Base-by-base conservation (phyloP, 2,113 vertebrate species). In the Petaurus breviceps region DNA sequence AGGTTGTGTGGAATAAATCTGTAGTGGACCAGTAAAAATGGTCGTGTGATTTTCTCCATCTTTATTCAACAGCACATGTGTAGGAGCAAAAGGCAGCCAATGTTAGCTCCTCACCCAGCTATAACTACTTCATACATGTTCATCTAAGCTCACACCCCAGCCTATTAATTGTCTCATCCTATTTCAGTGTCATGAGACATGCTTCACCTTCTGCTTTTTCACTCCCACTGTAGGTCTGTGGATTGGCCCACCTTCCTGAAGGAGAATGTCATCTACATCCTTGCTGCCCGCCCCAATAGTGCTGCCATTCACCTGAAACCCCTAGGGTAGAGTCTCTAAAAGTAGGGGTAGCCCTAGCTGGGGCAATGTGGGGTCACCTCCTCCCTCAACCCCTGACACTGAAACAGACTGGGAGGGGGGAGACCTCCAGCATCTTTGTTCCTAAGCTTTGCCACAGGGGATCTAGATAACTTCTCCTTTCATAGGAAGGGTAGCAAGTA, bases 231-330 rank as follows among this genome's bases (percentile, higher is more conserved):
- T 98, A 99, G 99, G 98, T 98, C 94, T 2, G 95, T 99, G 90
- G 99, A 99, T 97, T 99, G 99, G 99, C 98, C 98, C 0, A 84
- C 99, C 90, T 99, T 99, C 98, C 96, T 99, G 97, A 98, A 89
- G 94, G 99, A 99, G 97, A 99, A 99, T 26, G 99, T 99, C 96
- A 98, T 99, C 98, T 99, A 99, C 97, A 99, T 99, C 96, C 96
- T 99, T 97, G 99, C 99, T 1, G 99, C 99, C 0, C 99, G 99
- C 24, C 99, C 99, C 97, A 99, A 99, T 98, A 99, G 99, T 53
- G 96, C 99, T 0, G 99, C 99, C 96, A 98, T 99, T 98, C 99
- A 99, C 98, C 99, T 99, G 98, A 99, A 99, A 92, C 99, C 99
- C 94, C 99, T 98, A 0, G 98, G 99, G 98, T 99, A 99, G 94